Conservation (phyloP, 2,888 invertebrate genomes). For the Cosmia pyralina region DNA sequence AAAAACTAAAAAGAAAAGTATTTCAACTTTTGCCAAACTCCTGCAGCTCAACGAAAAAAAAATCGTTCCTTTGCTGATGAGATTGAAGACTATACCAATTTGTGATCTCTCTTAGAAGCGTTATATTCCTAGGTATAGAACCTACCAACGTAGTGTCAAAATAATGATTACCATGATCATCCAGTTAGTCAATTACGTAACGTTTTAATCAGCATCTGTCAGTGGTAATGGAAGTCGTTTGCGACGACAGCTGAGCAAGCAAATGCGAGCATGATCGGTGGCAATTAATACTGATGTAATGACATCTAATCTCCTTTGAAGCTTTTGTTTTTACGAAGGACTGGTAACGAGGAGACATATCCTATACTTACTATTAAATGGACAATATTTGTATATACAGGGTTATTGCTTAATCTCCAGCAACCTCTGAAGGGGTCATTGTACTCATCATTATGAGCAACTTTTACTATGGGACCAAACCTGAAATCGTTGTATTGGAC, state of each 20-base stretch:
- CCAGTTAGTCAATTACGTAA: neutral
- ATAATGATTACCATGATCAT: constrained; percentile 2
- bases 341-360: neutral
- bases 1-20: neutral
- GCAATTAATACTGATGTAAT: constrained; percentile 29
- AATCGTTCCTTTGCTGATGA: neutral
- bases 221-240: constrained; percentile 38
- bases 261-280: constrained; percentile 5
- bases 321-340: constrained; percentile 23
- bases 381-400: too few species aligned
- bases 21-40: neutral
- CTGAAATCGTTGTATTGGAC: too few species aligned
- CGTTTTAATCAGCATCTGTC: constrained; percentile 32
- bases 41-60: neutral
- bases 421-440: too few species aligned
- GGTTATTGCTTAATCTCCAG: too few species aligned
- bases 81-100: neutral
- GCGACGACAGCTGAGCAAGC: constrained; percentile 36
- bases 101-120: neutral
- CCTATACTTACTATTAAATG: too few species aligned
- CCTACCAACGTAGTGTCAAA: neutral
- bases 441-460: too few species aligned
- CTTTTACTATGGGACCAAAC: too few species aligned
- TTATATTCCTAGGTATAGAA: neutral
- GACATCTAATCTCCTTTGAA: constrained; percentile 14